Base-by-base conservation (phyloP, 37 sponge, comb jelly and placozoan genomes). In the Aplysina aerophoba region DNA sequence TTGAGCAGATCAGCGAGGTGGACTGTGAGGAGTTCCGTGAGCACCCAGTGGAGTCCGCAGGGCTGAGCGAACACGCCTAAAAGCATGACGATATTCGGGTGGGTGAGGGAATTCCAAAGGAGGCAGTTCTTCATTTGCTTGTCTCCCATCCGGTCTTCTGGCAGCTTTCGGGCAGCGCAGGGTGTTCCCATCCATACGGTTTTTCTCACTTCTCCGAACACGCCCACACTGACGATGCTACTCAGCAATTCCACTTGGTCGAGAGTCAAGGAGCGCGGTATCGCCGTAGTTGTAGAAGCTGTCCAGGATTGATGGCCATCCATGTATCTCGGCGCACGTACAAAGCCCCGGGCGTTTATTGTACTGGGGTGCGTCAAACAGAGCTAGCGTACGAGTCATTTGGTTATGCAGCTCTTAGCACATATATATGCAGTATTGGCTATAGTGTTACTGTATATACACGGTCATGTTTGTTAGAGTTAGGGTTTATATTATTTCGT, bases 11-110 rank as follows among this genome's bases (percentile, higher is more conserved):
- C 24, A 40, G n/a, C 16, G 4, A 75, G 78, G 53, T 75, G 39
- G 25, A 41, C 44, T 12, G 41, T 24, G 20, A 75, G 41, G 0
- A 19, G n/a, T 41, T 75, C 78, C 38, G 78, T 75, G 2, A 75
- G 54, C 24, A 40, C 40, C 54, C 44, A 75, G 20, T 5, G 20
- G 22, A 11, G 11, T 5, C 21, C 53, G 37, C 41, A 53, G 16
- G 17, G 16, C 54, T 37, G 24, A 5, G 24, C 28, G 53, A 22
- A 53, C 2, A 21, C 24, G 21, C 78, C 78, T 3, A 75, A 1
- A 14, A 75, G 25, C 54, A 24, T 24, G n/a, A 75, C 78, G 54
- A 75, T 41, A 44, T 30, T 13, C 25, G 78, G 78, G 38, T 75
- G 78, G 6, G 25, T 40, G 16, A 75, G 21, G 44, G 50, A 40